phyloP scores from a whole-genome alignment of 1,140 invertebrate species.

The Acromyrmex heyeri region DNA sequence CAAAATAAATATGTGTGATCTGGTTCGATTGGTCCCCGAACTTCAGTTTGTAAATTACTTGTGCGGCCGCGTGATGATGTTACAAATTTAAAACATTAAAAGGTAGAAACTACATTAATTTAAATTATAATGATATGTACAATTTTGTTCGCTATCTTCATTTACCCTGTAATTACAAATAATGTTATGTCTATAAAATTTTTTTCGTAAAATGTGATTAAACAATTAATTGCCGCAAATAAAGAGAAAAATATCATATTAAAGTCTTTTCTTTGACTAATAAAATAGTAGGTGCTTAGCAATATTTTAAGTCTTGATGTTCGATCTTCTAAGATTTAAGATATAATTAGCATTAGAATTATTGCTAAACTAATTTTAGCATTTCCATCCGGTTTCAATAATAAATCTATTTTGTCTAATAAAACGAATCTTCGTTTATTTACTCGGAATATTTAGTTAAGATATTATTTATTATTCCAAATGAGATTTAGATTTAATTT shows the following conservation, averaged over 20 bases:
- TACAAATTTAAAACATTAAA: neutral
- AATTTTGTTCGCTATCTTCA: neutral
- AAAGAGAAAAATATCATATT: neutral
- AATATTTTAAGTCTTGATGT: neutral
- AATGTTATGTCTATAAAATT: neutral
- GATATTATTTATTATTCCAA: no score
- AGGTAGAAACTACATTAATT: neutral
- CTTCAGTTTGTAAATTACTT: conserved; percentile 31
- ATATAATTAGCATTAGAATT: neutral
- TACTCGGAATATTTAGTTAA: no score
- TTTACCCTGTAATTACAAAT: conserved; percentile 24
- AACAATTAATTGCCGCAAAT: neutral
- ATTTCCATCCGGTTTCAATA: neutral
- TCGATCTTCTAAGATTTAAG: neutral
- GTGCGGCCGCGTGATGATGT: neutral
- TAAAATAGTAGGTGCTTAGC: neutral
- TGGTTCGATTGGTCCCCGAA: conserved; percentile 64
- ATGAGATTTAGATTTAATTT: no score
- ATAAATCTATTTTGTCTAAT: neutral
- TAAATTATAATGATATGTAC: conserved; percentile 30
- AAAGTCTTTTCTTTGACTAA: neutral
- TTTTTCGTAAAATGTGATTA: neutral
- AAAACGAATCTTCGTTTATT: neutral
- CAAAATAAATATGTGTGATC: conserved; percentile 25
- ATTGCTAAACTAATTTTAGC: conserved; percentile 4